phyloP scores from a whole-genome alignment of 2,113 vertebrate genomes.

The Casuarius casuarius region DNA sequence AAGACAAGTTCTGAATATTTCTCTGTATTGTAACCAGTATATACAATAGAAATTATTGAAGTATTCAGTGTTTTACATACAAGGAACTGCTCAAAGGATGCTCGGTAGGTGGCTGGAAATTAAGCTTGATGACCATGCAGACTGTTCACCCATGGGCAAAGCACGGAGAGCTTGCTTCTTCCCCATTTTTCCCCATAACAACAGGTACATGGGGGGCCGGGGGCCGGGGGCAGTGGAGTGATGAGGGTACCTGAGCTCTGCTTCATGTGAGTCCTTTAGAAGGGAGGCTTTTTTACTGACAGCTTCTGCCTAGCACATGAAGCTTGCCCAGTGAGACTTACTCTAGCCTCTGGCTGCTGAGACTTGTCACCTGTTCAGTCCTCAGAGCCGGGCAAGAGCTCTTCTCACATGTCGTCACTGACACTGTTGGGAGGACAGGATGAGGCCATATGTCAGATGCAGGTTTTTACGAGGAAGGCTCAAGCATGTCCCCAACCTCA shows the following conservation, averaged over 20 bases:
- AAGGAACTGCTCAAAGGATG: not conserved
- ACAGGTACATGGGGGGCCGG: not conserved
- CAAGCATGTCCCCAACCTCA: not conserved
- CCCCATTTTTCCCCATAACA: not conserved
- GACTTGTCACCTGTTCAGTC: not conserved
- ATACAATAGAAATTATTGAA: not conserved
- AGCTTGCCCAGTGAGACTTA: not conserved
- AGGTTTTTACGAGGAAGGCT: not conserved
- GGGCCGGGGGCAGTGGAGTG: no score
- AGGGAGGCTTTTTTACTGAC: rapidly evolving
- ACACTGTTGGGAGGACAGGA: not conserved
- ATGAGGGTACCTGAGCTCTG: not conserved
- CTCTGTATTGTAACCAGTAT: not conserved
- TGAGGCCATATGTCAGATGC: rapidly evolving
- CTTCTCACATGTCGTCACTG: not conserved
- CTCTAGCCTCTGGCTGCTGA: not conserved
- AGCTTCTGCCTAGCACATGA: not conserved
- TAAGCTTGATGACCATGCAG: not conserved
- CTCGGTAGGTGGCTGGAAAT: not conserved
- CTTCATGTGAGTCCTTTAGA: not conserved
- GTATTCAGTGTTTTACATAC: not conserved
- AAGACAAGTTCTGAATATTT: not conserved
- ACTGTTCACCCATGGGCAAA: not conserved
- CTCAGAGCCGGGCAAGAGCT: not conserved
- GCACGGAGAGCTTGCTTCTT: not conserved